Evolutionary conservation across 2,888 invertebrate genomes (phyloP), one percentile per base, ranked within the genome.

Genomic region (Nephrotoma flavescens): DNA sequence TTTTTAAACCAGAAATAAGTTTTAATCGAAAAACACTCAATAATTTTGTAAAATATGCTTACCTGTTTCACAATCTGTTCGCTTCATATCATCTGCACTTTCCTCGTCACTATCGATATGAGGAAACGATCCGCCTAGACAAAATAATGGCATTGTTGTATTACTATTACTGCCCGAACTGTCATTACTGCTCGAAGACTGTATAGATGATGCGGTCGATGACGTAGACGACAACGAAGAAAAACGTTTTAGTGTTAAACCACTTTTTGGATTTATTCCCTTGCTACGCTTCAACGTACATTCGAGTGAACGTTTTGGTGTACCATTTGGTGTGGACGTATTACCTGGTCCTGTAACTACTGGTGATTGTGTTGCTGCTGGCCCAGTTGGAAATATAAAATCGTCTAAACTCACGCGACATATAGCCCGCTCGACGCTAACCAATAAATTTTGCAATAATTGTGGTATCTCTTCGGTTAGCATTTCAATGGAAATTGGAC

Each of bases 61-160:
- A 88, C 88, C 88, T 87, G 86, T 85, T 86, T 87, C 86, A 71
- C 71, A 9, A 57, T 88, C 87, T 87, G 89, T 86, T 87, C 87
- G 88, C 42, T 89, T 89, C 90, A 92, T 92, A 90, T 93, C 90
- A 90, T 92, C 90, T 90, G 92, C 93, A 88, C 93, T 93, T 90
- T 95, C 95, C 89, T 95, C 95, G 89, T 95, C 95, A 90, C 95
- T 95, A 91, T 95, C 95, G 89, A 95, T 95, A 90, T 95, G 95
- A 88, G 95, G 95, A 91, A 95, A 95, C 84, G 93, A 93, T 44
- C 94, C 94, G 86, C 94, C 95, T 89, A 94, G 92, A 90, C 94
- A 95, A 90, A 94, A 95, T 91, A 94, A 93, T 88, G 94, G 92
- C 90, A 92, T 92, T 88, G 92, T 85, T 47, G 87, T 87, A 87